These are phyloP conservation scores for Chrysaora quinquecirrha DNA, from an alignment of 30 jellyfish, hydroid and myxozoan genomes.

Conservation along the genomic window DNA sequence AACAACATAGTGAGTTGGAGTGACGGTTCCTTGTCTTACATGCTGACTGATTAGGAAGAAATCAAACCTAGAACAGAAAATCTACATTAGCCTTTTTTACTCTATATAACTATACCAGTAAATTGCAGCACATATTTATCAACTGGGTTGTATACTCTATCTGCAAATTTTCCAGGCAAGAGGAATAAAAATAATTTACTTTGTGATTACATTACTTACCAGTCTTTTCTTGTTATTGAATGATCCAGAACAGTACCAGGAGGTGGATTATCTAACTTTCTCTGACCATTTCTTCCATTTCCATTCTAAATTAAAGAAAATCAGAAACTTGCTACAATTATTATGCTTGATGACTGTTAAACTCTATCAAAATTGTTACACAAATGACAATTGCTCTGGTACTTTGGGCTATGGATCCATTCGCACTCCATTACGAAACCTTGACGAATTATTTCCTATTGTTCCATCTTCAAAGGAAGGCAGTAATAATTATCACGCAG, in stretches of 20 bases:
- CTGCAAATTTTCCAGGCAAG: neutral
- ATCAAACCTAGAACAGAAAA: constrained; percentile 65
- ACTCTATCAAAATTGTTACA: no score
- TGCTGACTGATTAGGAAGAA: constrained; percentile 94
- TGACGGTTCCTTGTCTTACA: constrained; percentile 97
- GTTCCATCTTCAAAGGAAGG: no score
- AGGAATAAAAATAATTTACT: no score
- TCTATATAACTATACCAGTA: neutral
- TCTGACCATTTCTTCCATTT: constrained; percentile 50
- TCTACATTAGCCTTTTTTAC: neutral
- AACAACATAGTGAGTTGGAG: constrained; percentile 97
- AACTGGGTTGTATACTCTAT: neutral
- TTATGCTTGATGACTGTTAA: no score
- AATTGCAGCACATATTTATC: neutral
- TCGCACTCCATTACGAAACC: no score
- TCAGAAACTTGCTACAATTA: no score
- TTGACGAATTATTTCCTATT: no score
- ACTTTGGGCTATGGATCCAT: no score
- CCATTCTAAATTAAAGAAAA: constrained; percentile 34
- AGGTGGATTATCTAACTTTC: constrained; percentile 90
- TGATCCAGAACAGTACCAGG: constrained; percentile 98
- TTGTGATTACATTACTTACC: constrained; percentile 73
- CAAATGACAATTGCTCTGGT: no score
- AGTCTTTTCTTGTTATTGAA: constrained; percentile 85
- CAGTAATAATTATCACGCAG: no score